phyloP scores from a whole-genome alignment of 2,797 vertebrate genomes.

The Notolepis coatsorum region DNA sequence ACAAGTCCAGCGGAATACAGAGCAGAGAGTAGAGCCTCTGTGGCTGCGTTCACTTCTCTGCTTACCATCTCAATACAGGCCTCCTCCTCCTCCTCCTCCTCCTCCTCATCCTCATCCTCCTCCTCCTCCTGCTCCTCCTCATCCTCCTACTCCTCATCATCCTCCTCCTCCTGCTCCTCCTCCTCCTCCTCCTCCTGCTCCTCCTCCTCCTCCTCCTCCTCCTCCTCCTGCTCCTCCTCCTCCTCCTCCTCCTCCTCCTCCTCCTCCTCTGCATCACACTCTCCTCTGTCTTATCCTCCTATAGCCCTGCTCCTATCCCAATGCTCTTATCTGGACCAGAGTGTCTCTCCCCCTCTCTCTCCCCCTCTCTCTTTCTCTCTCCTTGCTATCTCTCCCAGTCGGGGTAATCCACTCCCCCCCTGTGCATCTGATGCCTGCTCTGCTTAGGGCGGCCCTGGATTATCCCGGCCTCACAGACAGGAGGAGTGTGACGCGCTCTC shows the following conservation, averaged over 20 bases:
- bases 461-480: too few relatives aligned
- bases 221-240: constrained; percentile 35
- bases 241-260: constrained; percentile 43
- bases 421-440: constrained; percentile 70
- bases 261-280: constrained; percentile 5
- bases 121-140: too few relatives aligned
- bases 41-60: too few relatives aligned
- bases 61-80: too few relatives aligned
- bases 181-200: neutral
- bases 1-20: too few relatives aligned
- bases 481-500: too few relatives aligned
- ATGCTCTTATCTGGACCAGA: constrained; percentile 59
- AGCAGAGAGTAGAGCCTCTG: too few relatives aligned
- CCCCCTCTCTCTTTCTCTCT: neutral
- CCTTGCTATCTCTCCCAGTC: constrained; percentile 58
- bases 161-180: neutral
- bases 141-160: too few relatives aligned
- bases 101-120: too few relatives aligned
- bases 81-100: too few relatives aligned
- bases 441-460: constrained; percentile 67
- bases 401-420: constrained; percentile 78
- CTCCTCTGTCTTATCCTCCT: constrained; percentile 50
- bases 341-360: neutral
- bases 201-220: neutral
- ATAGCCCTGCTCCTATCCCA: constrained; percentile 44